Evolutionary conservation across 2,888 invertebrate species (phyloP), one percentile per base, ranked within the genome.

Genomic region (Cephus rjabovi): DNA sequence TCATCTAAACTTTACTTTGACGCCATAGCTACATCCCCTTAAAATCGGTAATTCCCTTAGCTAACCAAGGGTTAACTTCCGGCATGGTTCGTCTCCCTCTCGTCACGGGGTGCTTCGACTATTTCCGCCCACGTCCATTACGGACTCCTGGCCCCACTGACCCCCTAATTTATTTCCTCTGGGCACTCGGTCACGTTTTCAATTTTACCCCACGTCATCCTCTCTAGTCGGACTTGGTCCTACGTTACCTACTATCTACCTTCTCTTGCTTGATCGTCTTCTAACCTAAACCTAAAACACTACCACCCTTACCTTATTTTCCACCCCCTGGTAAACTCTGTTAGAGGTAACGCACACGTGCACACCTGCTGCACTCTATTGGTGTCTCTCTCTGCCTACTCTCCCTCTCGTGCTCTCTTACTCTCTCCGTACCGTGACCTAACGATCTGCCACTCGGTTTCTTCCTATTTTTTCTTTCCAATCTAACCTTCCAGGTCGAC

Each of bases 161-260:
- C 71, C 71, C 34, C 73, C 73, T 78, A 78, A 78, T 78, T 78
- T 78, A 78, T 78, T 78, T 78, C 75, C 76, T 78, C 76, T 37
- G 70, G 69, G 56, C 78, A 75, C 75, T 78, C 78, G 78, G 78
- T 78, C 78, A 78, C 78, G 78, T 78, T 78, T 78, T 78, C 78
- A 78, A 78, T 78, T 78, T 78, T 75, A 76, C 76, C 78, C 71
- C 71, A 34, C 71, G 31, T 71, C 71, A 71, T 71, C 71, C 71
- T 34, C 34, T 33, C 9, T 71, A 9, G 23, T 9, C 56, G 23
- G 56, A 56, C 23, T 23, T 56, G 56, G 23, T 56, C 56, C 23
- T 56, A 23, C 56, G 56, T 56, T 56, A 56, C 56, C 56, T 9
- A 56, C 56, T 2, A 56, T 56, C 56, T 23, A 23, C 2, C 23